Evolutionary conservation across 2,113 vertebrate genomes (phyloP).

Genomic region (Gobio gobio): DNA sequence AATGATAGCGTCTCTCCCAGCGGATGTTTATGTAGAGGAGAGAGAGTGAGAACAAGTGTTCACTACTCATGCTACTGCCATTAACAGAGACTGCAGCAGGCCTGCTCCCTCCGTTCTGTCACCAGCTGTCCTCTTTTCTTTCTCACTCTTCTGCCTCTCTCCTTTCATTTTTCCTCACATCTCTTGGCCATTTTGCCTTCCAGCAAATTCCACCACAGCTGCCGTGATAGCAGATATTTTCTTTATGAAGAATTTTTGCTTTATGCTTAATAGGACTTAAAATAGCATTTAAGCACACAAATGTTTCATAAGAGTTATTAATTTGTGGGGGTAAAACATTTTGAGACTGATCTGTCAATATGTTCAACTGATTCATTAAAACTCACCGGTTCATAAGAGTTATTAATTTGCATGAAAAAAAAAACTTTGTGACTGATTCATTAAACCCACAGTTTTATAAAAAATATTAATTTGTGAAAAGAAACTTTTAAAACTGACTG

Average conservation of each 20-base stretch:
- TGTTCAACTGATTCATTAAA: not conserved
- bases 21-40: constrained; percentile 28
- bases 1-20: not conserved
- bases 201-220: constrained; percentile 5
- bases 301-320: not conserved
- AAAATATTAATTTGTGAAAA: not conserved
- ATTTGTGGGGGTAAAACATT: too few relatives aligned
- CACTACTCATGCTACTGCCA: not conserved
- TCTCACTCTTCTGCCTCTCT: constrained; percentile 4
- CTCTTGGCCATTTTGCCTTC: constrained; percentile 16
- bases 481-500: not conserved
- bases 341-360: not conserved
- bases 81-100: constrained; percentile 21
- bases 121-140: constrained; percentile 32
- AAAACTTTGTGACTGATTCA: not conserved
- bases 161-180: not conserved
- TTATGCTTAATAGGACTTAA: not conserved
- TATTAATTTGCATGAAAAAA: too few relatives aligned
- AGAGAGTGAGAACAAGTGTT: constrained; percentile 26
- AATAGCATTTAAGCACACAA: not conserved
- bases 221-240: not conserved
- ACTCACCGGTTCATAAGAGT: not conserved
- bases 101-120: constrained; percentile 1
- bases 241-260: not conserved
- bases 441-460: not conserved